Conservation (phyloP, 2,888 invertebrate species). For the Pharmacophagus antenor region DNA sequence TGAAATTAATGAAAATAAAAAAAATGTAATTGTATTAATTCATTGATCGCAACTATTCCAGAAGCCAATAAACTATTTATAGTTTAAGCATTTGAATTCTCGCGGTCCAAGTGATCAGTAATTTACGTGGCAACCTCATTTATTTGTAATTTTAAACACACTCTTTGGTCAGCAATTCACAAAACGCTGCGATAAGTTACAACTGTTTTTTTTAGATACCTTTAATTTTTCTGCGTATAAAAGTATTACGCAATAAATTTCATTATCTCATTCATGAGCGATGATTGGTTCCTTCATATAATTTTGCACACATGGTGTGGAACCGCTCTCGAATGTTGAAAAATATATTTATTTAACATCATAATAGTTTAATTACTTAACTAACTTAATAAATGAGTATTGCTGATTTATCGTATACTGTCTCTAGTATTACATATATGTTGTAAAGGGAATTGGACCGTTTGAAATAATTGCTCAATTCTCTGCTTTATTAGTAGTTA, state of each 20-base stretch:
- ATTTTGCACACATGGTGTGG: no score
- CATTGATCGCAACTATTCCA: background rate
- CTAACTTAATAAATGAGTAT: background rate
- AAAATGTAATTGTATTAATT: no score
- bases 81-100: slow-evolving; percentile 67
- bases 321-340: no score
- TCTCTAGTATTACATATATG: slow-evolving; percentile 12
- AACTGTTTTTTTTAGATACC: slow-evolving; percentile 34
- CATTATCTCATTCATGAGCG: no score
- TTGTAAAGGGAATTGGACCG: slow-evolving; percentile 16
- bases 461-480: slow-evolving; percentile 15
- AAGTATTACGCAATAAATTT: no score
- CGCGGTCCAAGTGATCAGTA: slow-evolving; percentile 42
- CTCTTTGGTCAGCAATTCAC: slow-evolving; percentile 48
- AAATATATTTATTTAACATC: background rate
- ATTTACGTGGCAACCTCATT: slow-evolving; percentile 55
- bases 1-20: no score
- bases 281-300: no score
- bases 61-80: no score
- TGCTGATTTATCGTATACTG: background rate
- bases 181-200: slow-evolving; percentile 38
- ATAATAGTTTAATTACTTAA: background rate
- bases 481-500: slow-evolving; percentile 7
- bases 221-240: background rate
- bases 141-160: slow-evolving; percentile 76